phyloP scores from a whole-genome alignment of 2,888 invertebrate species.

The Amiota minor region DNA sequence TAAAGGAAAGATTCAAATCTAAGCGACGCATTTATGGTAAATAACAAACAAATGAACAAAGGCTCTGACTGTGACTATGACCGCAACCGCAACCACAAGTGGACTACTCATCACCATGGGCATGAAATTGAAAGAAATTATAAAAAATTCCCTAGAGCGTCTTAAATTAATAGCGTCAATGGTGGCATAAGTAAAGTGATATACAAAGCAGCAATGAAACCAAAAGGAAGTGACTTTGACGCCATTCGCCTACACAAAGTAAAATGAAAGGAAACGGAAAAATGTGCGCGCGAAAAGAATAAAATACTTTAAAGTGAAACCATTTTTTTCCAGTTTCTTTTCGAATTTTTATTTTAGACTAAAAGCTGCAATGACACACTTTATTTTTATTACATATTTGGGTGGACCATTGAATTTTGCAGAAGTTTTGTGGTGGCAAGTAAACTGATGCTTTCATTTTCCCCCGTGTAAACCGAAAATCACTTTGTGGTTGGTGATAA shows the following conservation, averaged over 20 bases:
- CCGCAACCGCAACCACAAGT: background rate
- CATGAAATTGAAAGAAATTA: constrained; percentile 39
- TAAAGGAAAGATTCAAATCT: background rate
- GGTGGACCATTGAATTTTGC: too few species aligned
- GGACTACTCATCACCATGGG: constrained; percentile 24
- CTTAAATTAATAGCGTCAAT: constrained; percentile 47
- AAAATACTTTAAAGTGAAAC: background rate
- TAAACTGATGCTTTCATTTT: background rate
- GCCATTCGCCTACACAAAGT: constrained; percentile 24
- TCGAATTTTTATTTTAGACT: background rate
- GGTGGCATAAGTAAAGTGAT: background rate
- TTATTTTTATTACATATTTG: too few species aligned
- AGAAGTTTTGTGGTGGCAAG: too few species aligned
- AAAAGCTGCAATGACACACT: too few species aligned
- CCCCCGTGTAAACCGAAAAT: constrained; percentile 6
- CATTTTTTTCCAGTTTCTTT: background rate
- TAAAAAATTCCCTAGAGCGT: constrained; percentile 31
- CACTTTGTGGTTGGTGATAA: constrained; percentile 7
- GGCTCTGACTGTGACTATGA: background rate
- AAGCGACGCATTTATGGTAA: constrained; percentile 17
- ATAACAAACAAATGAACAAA: constrained; percentile 43
- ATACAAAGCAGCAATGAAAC: background rate
- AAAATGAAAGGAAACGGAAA: constrained; percentile 33
- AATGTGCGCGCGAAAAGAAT: constrained; percentile 6
- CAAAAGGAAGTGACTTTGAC: constrained; percentile 38